phyloP scores from a whole-genome alignment of 2,797 vertebrate genomes.

The Urocyon cinereoargenteus region DNA sequence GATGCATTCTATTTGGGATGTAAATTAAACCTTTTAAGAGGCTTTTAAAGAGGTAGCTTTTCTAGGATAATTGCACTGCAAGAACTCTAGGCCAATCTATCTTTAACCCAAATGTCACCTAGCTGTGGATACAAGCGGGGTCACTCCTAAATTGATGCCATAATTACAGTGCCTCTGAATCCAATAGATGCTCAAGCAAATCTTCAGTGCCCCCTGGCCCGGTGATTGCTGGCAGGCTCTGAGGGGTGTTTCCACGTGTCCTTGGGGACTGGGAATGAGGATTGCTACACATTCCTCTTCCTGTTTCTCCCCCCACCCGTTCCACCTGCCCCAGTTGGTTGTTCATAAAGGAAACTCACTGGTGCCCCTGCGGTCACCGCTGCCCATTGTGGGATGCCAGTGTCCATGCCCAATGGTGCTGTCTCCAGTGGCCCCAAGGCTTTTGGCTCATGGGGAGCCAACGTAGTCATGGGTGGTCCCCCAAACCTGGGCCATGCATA shows the following conservation, averaged over 20 bases:
- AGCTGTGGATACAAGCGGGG: not conserved
- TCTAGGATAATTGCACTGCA: conserved; percentile 54
- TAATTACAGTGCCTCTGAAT: not conserved
- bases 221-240: not conserved
- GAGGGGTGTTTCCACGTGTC: not conserved
- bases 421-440: not conserved
- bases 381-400: too few species aligned
- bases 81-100: not conserved
- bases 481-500: not conserved
- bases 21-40: conserved; percentile 58
- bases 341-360: not conserved
- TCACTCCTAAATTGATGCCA: conserved; percentile 35
- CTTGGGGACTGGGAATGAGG: accelerated
- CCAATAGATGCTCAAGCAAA: not conserved
- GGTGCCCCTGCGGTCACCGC: not conserved
- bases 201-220: not conserved
- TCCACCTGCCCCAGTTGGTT: not conserved
- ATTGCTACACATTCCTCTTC: not conserved
- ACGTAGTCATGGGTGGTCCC: not conserved
- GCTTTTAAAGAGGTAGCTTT: conserved; percentile 51
- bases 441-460: not conserved
- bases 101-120: conserved; percentile 58
- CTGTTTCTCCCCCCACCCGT: not conserved
- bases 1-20: conserved; percentile 39
- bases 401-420: not conserved